Base-by-base conservation (phyloP, 2,797 vertebrate genomes). In the Basileuterus tristriatus region DNA sequence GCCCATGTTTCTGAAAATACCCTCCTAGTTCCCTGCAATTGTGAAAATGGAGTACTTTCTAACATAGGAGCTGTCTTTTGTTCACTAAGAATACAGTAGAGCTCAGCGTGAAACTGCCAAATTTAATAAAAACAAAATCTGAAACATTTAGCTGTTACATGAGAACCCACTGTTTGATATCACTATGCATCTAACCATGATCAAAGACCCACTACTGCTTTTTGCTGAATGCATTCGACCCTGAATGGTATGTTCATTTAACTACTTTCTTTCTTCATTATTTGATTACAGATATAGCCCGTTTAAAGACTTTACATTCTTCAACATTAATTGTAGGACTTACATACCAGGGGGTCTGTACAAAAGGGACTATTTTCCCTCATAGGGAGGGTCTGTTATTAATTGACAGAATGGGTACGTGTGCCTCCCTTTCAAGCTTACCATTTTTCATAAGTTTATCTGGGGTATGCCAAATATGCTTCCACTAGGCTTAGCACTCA, bases 91-190 rank as follows among this genome's bases (percentile, higher is more conserved):
- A 98, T 97, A 98, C 96, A 96, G 97, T 96, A 97, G 97, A 98
- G 97, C 98, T 98, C 98, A 98, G 98, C 98, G 93, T 98, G 98
- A 98, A 97, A 97, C 98, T 98, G 98, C 97, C 97, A 98, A 98
- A 97, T 98, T 97, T 98, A 98, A 98, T 98, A 97, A 98, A 98
- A 98, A 98, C 97, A 97, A 98, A 98, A 98, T 97, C 95, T 96
- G 97, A 98, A 98, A 98, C 97, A 97, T 97, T 98, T 98, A 98
- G 97, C 97, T 97, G 96, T 95, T 98, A 97, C 97, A 98, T 92
- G 97, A 97, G 96, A 98, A 98, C 97, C 98, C 97, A 97, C 97
- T 97, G 97, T 97, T 97, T 97, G 97, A 97, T 98, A 98, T 97
- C 97, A 96, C 98, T 96, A 96, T 97, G 98, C 97, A 97, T 98